Percentiles rank a stretch among this genome's conserved stretches.
Conservation (phyloP, 2,888 invertebrate genomes). For the Thelaira solivaga region DNA sequence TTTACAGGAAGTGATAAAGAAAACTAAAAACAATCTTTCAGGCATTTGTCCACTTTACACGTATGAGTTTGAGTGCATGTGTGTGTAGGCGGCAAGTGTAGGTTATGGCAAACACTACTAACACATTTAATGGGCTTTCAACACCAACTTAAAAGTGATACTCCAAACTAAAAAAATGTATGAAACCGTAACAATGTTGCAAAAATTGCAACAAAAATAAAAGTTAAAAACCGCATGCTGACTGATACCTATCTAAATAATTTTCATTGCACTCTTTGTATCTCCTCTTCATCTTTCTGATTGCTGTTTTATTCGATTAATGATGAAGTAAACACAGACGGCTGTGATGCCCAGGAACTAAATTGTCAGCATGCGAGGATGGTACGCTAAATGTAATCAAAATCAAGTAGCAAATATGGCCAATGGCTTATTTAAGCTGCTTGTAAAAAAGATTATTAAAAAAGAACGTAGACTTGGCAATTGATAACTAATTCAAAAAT, state of each 20-base stretch:
- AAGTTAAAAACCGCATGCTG: slow-evolving; percentile 48
- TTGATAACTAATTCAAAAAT: too few species aligned
- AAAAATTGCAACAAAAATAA: too few species aligned
- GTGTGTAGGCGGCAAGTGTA: background rate
- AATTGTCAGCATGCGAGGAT: too few species aligned
- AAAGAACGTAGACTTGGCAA: too few species aligned
- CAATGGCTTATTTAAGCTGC: too few species aligned
- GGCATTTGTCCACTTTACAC: slow-evolving; percentile 16
- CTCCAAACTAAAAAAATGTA: background rate
- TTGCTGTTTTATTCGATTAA: background rate
- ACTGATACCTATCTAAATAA: too few species aligned
- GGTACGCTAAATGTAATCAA: background rate
- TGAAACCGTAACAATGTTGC: slow-evolving; percentile 48
- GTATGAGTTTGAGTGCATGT: background rate
- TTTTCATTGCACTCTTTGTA: slow-evolving; percentile 48
- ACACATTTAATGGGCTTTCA: slow-evolving; percentile 22
- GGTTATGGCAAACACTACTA: slow-evolving; percentile 7
- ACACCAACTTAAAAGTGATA: slow-evolving; percentile 13
- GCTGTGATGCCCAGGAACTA: too few species aligned
- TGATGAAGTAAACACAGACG: background rate
- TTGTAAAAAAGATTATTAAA: too few species aligned
- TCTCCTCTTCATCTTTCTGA: slow-evolving; percentile 1
- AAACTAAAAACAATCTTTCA: slow-evolving; percentile 19
- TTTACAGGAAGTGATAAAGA: slow-evolving; percentile 17
- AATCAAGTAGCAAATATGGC: background rate